Evolutionary conservation across 2,797 vertebrate genomes (phyloP).

Genomic region (Danio jaintianensis): DNA sequence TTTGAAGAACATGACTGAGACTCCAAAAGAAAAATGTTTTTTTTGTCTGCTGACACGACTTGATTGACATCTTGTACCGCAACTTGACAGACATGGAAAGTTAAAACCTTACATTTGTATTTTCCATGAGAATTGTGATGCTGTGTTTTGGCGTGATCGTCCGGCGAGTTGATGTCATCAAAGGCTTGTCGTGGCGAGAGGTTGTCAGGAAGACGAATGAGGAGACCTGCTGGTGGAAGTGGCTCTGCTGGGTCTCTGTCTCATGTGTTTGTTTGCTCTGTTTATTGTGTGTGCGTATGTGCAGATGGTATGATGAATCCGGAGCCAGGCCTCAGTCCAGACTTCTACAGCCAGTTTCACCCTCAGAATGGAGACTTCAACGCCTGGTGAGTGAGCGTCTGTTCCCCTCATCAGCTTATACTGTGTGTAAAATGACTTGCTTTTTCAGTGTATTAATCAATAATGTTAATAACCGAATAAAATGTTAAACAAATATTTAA

Average conservation of each 20-base stretch:
- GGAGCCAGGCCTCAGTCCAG: conserved; percentile 88
- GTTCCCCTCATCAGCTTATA: conserved; percentile 10
- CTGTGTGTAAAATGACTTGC: background rate
- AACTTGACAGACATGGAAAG: conserved; percentile 20
- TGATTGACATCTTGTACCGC: conserved; percentile 13
- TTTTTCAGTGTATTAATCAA: background rate
- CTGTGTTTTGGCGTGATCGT: conserved; percentile 22
- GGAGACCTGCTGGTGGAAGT: conserved; percentile 43
- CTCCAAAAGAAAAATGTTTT: background rate
- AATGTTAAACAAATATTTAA: no score
- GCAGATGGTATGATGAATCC: conserved; percentile 88
- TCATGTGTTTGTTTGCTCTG: conserved; percentile 44
- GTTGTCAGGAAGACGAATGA: conserved; percentile 56
- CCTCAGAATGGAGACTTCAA: conserved; percentile 87
- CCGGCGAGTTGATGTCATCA: conserved; percentile 21
- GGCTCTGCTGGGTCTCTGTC: conserved; percentile 41
- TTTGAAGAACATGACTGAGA: conserved; percentile 3
- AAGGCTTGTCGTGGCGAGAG: conserved; percentile 38
- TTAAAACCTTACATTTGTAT: conserved; percentile 13
- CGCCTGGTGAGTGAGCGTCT: conserved; percentile 73
- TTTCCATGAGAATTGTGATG: conserved; percentile 5
- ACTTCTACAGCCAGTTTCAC: conserved; percentile 88
- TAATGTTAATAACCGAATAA: background rate
- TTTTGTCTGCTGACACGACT: background rate
- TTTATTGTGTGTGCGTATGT: conserved; percentile 35